These are phyloP conservation scores for Seira musarum DNA, from an alignment of 2,888 invertebrate species.

Conservation along the genomic window DNA sequence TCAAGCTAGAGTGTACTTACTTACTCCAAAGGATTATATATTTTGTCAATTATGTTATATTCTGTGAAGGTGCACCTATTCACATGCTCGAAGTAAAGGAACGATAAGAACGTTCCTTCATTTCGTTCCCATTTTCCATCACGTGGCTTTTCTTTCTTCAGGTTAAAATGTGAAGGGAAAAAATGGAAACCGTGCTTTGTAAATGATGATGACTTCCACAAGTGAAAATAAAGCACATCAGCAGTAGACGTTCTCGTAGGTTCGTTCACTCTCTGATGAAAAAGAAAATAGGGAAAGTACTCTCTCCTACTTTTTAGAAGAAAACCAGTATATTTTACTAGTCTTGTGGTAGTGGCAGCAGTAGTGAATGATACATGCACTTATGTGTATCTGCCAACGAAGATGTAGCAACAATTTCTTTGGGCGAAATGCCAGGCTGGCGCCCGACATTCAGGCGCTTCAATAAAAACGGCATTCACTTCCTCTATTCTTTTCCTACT, in stretches of 20 bases:
- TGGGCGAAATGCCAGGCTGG: constrained; percentile 70
- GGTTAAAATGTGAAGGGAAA: not conserved
- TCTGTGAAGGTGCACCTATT: not conserved
- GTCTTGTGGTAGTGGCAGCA: not conserved
- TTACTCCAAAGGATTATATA: not conserved
- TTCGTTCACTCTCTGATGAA: constrained; percentile 5
- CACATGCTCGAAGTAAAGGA: not conserved
- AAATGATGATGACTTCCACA: not conserved
- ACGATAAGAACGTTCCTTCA: not conserved
- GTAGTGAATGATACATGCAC: constrained; percentile 15
- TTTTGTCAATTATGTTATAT: not conserved
- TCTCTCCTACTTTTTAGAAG: not conserved
- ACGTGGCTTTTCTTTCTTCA: not conserved
- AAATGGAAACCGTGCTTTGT: not conserved
- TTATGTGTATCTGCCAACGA: constrained; percentile 24
- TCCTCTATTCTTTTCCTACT: constrained; percentile 50
- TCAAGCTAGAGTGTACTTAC: too few relatives aligned
- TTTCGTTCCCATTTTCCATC: not conserved
- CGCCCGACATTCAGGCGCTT: constrained; percentile 70
- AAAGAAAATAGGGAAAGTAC: not conserved
- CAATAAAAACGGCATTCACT: constrained; percentile 67
- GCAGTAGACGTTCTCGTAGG: not conserved
- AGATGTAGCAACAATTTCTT: constrained; percentile 66
- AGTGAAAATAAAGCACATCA: not conserved
- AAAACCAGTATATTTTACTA: not conserved